Conservation (phyloP, 37 sponge, comb jelly and placozoan species). For the Haliclona indistincta region DNA sequence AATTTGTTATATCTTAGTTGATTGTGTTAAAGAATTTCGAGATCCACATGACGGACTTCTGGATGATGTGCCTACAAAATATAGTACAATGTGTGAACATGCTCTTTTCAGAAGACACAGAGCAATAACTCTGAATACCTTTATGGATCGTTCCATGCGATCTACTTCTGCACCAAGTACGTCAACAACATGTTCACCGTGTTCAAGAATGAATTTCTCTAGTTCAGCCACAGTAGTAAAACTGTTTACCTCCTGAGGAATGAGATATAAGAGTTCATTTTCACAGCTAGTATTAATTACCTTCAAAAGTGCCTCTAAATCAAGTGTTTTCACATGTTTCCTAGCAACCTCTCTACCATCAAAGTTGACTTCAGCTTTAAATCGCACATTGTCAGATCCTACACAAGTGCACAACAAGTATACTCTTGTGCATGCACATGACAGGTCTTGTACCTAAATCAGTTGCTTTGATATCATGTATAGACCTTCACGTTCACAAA, state of each 20-base stretch:
- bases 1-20: constrained; percentile 1
- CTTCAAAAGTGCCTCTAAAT: constrained; percentile 60
- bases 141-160: constrained; percentile 82
- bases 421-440: neutral
- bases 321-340: constrained; percentile 57
- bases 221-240: constrained; percentile 70
- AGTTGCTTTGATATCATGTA: constrained; percentile 96
- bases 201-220: constrained; percentile 79
- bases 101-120: neutral
- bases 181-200: constrained; percentile 91
- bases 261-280: neutral
- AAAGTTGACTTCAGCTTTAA: constrained; percentile 95
- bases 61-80: constrained; percentile 76
- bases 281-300: constrained; percentile 14
- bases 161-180: constrained; percentile 84
- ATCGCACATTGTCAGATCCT: constrained; percentile 88
- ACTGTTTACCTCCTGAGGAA: constrained; percentile 55
- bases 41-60: constrained; percentile 90
- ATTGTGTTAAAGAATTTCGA: constrained; percentile 80
- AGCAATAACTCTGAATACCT: constrained; percentile 42
- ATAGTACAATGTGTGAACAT: neutral
- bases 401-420: neutral
- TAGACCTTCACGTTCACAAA: constrained; percentile 60
- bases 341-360: constrained; percentile 89
- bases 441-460: constrained; percentile 69